These are phyloP conservation scores for Syrmaticus mikado DNA, from an alignment of 2,113 vertebrate species.

Conservation along the genomic window DNA sequence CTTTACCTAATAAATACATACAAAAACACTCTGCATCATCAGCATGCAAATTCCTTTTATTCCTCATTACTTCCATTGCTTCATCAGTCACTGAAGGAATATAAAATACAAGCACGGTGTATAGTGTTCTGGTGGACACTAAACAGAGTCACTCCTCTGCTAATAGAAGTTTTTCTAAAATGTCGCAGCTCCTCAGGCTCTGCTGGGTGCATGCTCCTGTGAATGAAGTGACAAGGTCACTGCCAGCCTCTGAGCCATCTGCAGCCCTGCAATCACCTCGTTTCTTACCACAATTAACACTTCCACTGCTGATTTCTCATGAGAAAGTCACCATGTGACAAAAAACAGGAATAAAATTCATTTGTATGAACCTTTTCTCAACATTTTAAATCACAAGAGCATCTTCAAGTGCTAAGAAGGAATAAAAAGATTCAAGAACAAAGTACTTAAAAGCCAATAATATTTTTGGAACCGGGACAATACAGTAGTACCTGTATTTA, in stretches of 20 bases:
- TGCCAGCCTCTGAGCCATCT: neutral
- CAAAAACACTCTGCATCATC: neutral
- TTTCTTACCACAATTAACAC: neutral
- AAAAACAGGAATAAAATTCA: neutral
- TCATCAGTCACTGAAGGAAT: neutral
- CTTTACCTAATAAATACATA: neutral
- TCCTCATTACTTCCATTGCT: neutral
- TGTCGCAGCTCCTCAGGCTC: rapidly evolving
- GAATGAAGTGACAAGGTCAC: neutral
- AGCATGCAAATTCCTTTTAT: neutral
- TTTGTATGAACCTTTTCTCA: neutral
- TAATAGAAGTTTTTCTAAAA: neutral
- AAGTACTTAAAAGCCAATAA: neutral
- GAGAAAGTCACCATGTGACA: neutral
- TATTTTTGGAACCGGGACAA: neutral
- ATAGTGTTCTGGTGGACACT: neutral
- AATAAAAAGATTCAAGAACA: neutral
- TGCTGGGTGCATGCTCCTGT: neutral
- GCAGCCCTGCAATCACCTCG: neutral
- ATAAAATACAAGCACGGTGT: neutral
- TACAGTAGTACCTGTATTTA: neutral
- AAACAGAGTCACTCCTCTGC: neutral
- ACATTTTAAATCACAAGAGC: neutral
- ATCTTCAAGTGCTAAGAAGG: neutral
- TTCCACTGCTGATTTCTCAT: neutral